Percentiles rank a stretch among this genome's conserved stretches.
These are phyloP conservation scores for Petroica traversi DNA, from an alignment of 2,113 vertebrate genomes.

Conservation along the genomic window DNA sequence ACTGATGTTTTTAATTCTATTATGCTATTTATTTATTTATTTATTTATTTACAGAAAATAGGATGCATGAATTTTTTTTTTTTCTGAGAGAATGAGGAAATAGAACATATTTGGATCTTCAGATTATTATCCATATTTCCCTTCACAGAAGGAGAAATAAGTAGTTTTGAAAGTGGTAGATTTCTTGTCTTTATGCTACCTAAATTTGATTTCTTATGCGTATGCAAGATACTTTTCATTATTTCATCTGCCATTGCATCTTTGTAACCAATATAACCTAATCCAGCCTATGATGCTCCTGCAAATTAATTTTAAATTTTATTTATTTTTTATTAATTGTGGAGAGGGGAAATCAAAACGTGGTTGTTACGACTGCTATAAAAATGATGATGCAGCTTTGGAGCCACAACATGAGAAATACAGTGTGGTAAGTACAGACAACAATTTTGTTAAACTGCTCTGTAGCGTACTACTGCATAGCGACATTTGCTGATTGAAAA, in stretches of 20 bases:
- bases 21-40: not conserved
- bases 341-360: not conserved
- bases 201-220: not conserved
- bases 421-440: constrained; percentile 39
- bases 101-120: not conserved
- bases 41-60: not conserved
- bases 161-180: not conserved
- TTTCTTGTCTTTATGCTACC: not conserved
- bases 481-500: not conserved
- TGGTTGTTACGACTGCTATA: not conserved
- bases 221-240: not conserved
- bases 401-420: constrained; percentile 3
- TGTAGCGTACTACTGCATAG: not conserved
- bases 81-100: not conserved
- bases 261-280: not conserved
- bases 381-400: not conserved
- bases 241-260: not conserved
- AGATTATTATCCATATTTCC: not conserved
- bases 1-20: not conserved
- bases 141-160: not conserved
- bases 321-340: constrained; percentile 17
- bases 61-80: not conserved
- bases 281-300: not conserved
- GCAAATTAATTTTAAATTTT: not conserved
- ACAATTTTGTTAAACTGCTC: not conserved